Conservation (phyloP, 2,113 vertebrate genomes). For the Erinaceus europaeus region DNA sequence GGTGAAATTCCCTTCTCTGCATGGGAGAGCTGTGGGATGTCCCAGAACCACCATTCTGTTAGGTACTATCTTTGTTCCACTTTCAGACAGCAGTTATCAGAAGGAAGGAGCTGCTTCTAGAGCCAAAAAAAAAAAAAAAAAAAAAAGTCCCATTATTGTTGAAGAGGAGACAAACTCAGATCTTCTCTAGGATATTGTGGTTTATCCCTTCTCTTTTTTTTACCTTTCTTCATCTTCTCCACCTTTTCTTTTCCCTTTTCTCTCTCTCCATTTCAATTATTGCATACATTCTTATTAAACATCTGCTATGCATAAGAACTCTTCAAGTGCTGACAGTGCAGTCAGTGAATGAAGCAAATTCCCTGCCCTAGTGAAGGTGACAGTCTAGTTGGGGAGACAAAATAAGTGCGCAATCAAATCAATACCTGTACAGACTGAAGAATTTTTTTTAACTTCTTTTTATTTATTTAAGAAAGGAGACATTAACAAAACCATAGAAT, state of each 20-base stretch:
- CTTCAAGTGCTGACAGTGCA: neutral
- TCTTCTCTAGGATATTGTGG: neutral
- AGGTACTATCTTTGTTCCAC: neutral
- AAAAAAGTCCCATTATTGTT: too few species aligned
- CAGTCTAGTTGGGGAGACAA: neutral
- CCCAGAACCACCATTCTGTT: neutral
- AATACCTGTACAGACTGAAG: neutral
- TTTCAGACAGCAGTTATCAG: neutral
- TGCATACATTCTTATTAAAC: neutral
- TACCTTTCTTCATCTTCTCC: neutral
- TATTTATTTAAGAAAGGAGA: too few species aligned
- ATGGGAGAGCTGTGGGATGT: neutral
- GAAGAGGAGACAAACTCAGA: neutral
- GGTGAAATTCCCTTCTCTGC: slow-evolving; percentile 35
- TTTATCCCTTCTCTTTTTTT: accelerated
- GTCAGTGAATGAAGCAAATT: neutral
- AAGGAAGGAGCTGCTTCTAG: neutral
- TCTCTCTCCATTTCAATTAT: neutral
- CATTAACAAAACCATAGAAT: too few species aligned
- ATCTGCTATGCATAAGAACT: neutral
- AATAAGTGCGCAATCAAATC: neutral
- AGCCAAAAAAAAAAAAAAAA: too few species aligned
- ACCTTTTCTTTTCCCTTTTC: neutral
- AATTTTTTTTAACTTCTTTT: too few species aligned
- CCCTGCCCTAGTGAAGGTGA: neutral